phyloP scores from a whole-genome alignment of 2,888 invertebrate genomes.

The Venusia cambrica region DNA sequence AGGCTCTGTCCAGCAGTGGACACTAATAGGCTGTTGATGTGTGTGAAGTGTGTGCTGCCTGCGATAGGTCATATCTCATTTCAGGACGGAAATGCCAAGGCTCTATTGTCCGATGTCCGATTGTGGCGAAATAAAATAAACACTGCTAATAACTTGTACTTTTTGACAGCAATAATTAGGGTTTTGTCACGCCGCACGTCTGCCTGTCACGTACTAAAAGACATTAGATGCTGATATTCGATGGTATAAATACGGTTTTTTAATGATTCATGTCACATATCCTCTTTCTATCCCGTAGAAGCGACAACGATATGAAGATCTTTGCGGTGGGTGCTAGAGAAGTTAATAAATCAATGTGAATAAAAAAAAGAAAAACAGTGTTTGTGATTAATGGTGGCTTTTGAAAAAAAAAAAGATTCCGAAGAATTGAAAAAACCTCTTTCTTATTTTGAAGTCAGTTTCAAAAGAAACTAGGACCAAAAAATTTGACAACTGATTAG shows the following conservation, averaged over 20 bases:
- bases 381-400: no score
- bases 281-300: conserved; percentile 45
- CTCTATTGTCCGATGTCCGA: conserved; percentile 20
- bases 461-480: no score
- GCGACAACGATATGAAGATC: conserved; percentile 51
- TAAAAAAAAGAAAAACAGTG: no score
- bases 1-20: no score
- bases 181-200: conserved; percentile 62
- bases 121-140: conserved; percentile 47
- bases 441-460: no score
- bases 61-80: no score
- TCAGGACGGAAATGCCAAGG: conserved; percentile 27
- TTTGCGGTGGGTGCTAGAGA: conserved; percentile 58
- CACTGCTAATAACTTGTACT: conserved; percentile 52
- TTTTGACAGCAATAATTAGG: conserved; percentile 65
- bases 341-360: no score
- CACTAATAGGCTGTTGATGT: no score
- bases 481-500: no score
- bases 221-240: conserved; percentile 52
- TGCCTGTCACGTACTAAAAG: conserved; percentile 58
- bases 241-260: conserved; percentile 65
- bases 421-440: no score
- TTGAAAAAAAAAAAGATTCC: no score
- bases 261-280: conserved; percentile 51
- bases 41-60: no score